phyloP scores from a whole-genome alignment of 2,113 vertebrate species.

The Cardinalis cardinalis region DNA sequence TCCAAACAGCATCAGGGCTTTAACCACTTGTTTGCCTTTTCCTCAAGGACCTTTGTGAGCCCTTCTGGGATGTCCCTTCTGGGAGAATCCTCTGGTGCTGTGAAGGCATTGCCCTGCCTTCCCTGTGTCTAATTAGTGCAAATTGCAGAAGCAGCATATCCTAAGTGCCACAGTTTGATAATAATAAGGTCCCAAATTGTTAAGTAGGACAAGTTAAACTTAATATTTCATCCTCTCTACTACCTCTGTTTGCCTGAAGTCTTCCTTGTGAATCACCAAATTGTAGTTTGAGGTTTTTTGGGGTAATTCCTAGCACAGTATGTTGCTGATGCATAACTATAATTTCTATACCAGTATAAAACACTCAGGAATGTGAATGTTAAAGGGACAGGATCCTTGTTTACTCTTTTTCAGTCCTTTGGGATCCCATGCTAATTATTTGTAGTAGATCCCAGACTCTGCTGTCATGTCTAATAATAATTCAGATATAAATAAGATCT shows the following conservation, averaged over 20 bases:
- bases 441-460: not conserved
- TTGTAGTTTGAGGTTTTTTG: constrained; percentile 12
- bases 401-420: not conserved
- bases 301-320: not conserved
- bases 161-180: not conserved
- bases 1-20: not conserved
- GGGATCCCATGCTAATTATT: not conserved
- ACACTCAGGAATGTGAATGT: not conserved
- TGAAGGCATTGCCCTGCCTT: not conserved
- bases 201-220: not conserved
- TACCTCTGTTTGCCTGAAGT: not conserved
- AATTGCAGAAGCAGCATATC: not conserved
- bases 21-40: not conserved
- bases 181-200: not conserved
- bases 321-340: not conserved
- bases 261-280: not conserved
- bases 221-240: not conserved
- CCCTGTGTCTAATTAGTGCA: not conserved
- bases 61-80: not conserved
- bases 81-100: not conserved
- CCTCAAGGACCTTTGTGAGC: not conserved
- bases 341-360: not conserved
- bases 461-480: not conserved
- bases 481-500: not conserved
- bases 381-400: not conserved